phyloP scores from a whole-genome alignment of 2,113 vertebrate species.

The Lophochroa leadbeateri region DNA sequence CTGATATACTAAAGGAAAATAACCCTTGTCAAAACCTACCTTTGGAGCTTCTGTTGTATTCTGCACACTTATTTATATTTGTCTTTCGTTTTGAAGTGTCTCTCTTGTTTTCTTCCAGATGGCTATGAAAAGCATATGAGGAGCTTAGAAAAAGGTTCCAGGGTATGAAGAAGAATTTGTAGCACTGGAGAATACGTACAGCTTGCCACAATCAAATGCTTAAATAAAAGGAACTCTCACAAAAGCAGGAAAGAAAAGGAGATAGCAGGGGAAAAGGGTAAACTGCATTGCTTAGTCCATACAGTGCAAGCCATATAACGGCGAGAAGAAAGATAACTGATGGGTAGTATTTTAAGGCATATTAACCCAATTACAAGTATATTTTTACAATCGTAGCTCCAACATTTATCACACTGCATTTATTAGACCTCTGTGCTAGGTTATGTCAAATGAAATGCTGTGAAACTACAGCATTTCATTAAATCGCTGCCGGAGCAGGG shows the following conservation, averaged over 20 bases:
- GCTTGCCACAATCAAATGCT: background rate
- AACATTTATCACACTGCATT: conserved; percentile 87
- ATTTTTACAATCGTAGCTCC: conserved; percentile 89
- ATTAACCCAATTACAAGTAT: conserved; percentile 99
- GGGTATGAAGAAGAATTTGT: background rate
- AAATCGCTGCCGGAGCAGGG: conserved; percentile 75
- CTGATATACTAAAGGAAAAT: background rate
- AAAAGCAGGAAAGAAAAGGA: background rate
- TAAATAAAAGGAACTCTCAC: background rate
- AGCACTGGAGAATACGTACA: background rate
- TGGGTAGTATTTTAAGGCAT: conserved; percentile 98
- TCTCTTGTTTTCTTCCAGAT: background rate
- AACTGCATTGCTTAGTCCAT: conserved; percentile 49
- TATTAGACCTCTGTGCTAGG: conserved; percentile 84
- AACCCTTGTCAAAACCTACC: background rate
- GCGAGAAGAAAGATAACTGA: conserved; percentile 87
- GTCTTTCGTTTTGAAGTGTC: background rate
- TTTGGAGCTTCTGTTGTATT: background rate
- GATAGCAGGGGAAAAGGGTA: conserved; percentile 10
- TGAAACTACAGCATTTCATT: conserved; percentile 84
- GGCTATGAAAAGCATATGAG: background rate
- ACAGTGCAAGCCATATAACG: conserved; percentile 54
- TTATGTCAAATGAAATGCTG: conserved; percentile 82
- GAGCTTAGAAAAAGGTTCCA: background rate
- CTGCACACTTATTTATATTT: background rate